phyloP scores from a whole-genome alignment of 1,140 invertebrate genomes.

The Heliothis virescens region DNA sequence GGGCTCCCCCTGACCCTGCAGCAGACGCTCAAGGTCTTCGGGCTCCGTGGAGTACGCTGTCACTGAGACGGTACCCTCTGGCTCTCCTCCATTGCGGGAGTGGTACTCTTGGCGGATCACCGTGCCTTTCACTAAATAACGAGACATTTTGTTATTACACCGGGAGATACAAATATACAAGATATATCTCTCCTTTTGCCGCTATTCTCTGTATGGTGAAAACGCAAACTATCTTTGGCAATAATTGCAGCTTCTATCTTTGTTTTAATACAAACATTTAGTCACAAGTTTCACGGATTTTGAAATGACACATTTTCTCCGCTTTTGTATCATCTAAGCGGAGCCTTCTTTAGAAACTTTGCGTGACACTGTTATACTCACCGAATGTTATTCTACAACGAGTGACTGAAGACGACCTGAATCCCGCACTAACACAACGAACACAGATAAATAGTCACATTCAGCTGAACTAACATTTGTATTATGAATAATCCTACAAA shows the following conservation, averaged over 20 bases:
- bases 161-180: too few relatives aligned
- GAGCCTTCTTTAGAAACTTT: not conserved
- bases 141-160: slow-evolving; percentile 4
- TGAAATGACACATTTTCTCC: not conserved
- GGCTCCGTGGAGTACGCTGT: slow-evolving; percentile 89
- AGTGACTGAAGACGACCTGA: not conserved
- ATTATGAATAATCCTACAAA: slow-evolving; percentile 2
- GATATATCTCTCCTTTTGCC: too few relatives aligned
- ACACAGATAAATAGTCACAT: not conserved
- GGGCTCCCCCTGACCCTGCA: slow-evolving; percentile 68
- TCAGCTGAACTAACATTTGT: slow-evolving; percentile 60
- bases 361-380: not conserved
- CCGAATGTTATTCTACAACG: not conserved
- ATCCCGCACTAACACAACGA: not conserved
- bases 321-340: not conserved
- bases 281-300: not conserved
- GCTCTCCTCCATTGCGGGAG: slow-evolving; percentile 89
- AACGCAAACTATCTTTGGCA: too few relatives aligned
- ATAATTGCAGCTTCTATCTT: not conserved
- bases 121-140: slow-evolving; percentile 88
- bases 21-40: slow-evolving; percentile 85
- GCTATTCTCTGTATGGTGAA: too few relatives aligned
- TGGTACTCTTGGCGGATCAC: slow-evolving; percentile 88
- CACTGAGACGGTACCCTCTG: slow-evolving; percentile 88
- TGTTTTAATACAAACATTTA: not conserved